These are phyloP conservation scores for Cotesia vestalis DNA, from an alignment of 1,140 invertebrate species.

Conservation along the genomic window DNA sequence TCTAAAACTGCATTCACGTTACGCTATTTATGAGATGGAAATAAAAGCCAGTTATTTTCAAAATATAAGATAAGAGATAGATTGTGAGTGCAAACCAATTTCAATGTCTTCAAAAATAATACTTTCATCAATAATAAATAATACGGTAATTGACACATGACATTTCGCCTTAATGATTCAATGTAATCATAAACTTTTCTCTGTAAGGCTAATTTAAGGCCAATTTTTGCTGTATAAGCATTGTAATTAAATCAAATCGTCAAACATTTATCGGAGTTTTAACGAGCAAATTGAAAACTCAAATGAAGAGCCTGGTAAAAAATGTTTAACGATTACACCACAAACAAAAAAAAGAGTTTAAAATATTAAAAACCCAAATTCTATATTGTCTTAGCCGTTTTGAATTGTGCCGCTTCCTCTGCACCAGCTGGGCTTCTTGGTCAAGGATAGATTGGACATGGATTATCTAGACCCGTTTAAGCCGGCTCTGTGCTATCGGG, in stretches of 20 bases:
- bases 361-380: slow-evolving; percentile 39
- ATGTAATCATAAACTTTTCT: background rate
- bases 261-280: slow-evolving; percentile 17
- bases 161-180: background rate
- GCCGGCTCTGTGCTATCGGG: slow-evolving; percentile 53
- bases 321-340: no score
- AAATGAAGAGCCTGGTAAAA: slow-evolving; percentile 2
- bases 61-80: background rate
- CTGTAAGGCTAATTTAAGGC: slow-evolving; percentile 33
- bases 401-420: slow-evolving; percentile 43
- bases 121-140: background rate
- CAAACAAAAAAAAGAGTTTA: slow-evolving; percentile 37
- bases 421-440: slow-evolving; percentile 54
- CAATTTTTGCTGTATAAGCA: slow-evolving; percentile 42
- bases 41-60: background rate
- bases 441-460: slow-evolving; percentile 34
- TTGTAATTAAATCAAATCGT: slow-evolving; percentile 15
- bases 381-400: slow-evolving; percentile 34
- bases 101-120: background rate
- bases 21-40: no score
- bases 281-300: slow-evolving; percentile 6
- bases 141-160: background rate
- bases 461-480: slow-evolving; percentile 49
- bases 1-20: no score
- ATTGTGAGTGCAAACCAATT: background rate